Percentiles rank a stretch among this genome's conserved stretches.
Evolutionary conservation across 2,888 invertebrate species (phyloP).

Genomic region (Perizoma flavofasciatum): DNA sequence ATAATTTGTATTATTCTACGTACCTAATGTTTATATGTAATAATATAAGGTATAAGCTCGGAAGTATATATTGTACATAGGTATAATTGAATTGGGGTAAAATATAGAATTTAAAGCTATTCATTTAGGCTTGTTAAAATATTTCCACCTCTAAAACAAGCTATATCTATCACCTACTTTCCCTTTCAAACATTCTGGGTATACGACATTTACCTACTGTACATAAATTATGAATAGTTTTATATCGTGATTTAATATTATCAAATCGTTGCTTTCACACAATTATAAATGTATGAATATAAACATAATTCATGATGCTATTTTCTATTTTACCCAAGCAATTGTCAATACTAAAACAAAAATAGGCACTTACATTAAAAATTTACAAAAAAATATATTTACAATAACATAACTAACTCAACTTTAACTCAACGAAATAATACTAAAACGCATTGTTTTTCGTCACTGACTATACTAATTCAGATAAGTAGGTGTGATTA

Average conservation of each 20-base stretch:
- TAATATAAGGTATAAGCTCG: slow-evolving; percentile 19
- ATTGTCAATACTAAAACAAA: too few species aligned
- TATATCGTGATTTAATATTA: slow-evolving; percentile 1
- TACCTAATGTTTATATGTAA: background rate
- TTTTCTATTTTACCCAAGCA: too few species aligned
- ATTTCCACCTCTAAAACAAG: slow-evolving; percentile 20
- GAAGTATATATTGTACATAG: slow-evolving; percentile 5
- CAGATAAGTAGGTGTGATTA: slow-evolving; percentile 27
- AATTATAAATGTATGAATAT: background rate
- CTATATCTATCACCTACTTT: slow-evolving; percentile 13
- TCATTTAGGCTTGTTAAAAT: slow-evolving; percentile 23
- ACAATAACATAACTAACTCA: slow-evolving; percentile 41
- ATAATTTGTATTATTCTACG: background rate
- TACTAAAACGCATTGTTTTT: slow-evolving; percentile 79
- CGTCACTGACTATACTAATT: slow-evolving; percentile 48
- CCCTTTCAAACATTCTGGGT: slow-evolving; percentile 14
- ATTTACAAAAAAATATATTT: slow-evolving; percentile 35
- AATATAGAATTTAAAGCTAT: slow-evolving; percentile 27
- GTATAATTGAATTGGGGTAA: slow-evolving; percentile 15
- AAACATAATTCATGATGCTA: background rate
- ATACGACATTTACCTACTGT: slow-evolving; percentile 5
- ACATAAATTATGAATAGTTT: background rate
- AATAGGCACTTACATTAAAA: too few species aligned
- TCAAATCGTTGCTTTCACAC: slow-evolving; percentile 6
- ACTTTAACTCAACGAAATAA: slow-evolving; percentile 67